These are phyloP conservation scores for Chrysoperla carnea DNA, from an alignment of 1,140 invertebrate genomes.

Conservation along the genomic window DNA sequence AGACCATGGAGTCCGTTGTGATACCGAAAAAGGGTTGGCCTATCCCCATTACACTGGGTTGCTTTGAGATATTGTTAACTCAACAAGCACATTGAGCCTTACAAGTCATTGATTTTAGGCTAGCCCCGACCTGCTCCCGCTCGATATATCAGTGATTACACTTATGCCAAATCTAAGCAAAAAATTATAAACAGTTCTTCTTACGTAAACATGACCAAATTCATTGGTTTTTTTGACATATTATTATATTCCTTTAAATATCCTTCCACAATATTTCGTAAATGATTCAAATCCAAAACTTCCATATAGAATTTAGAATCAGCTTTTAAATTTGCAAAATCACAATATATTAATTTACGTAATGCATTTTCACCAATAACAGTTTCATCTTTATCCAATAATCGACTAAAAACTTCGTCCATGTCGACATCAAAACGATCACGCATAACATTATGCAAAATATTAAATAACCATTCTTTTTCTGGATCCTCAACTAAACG, in stretches of 20 bases:
- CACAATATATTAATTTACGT: constrained; percentile 81
- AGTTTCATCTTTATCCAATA: background rate
- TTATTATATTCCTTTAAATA: constrained; percentile 89
- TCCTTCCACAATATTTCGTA: constrained; percentile 72
- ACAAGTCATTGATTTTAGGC: too few relatives aligned
- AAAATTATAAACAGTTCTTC: background rate
- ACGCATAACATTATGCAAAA: constrained; percentile 36
- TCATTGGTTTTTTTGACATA: constrained; percentile 96
- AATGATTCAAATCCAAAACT: constrained; percentile 63
- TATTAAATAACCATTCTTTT: constrained; percentile 61
- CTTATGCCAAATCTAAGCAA: too few relatives aligned
- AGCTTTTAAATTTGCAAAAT: constrained; percentile 87
- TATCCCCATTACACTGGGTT: too few relatives aligned
- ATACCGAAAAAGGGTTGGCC: too few relatives aligned
- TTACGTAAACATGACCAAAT: constrained; percentile 81
- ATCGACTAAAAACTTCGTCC: constrained; percentile 24
- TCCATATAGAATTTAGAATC: constrained; percentile 79
- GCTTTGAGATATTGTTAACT: too few relatives aligned
- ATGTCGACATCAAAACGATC: constrained; percentile 28
- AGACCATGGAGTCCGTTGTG: too few relatives aligned
- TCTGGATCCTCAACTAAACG: constrained; percentile 71
- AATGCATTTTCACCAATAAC: constrained; percentile 65
- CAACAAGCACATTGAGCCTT: too few relatives aligned
- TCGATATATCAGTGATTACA: too few relatives aligned
- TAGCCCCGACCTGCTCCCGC: too few relatives aligned